Evolutionary conservation across 2,888 invertebrate genomes (phyloP).

Genomic region (Enchytraeus crypticus): DNA sequence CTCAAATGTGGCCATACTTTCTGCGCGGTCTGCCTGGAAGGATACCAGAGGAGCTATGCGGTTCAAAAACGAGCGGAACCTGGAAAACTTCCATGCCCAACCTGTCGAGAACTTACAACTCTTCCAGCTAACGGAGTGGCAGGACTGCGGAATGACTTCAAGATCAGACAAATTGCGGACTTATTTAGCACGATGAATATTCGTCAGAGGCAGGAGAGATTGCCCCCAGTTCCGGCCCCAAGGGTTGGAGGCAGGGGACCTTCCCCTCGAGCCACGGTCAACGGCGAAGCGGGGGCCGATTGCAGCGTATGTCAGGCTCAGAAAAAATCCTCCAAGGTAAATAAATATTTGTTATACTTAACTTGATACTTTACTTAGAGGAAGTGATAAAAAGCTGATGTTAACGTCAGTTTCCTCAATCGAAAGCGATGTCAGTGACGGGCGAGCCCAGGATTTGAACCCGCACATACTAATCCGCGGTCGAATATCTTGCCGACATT

Average conservation of each 20-base stretch:
- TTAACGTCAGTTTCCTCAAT: too few relatives aligned
- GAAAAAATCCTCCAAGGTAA: constrained; percentile 16
- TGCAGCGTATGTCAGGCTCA: constrained; percentile 25
- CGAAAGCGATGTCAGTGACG: too few relatives aligned
- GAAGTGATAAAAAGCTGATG: too few relatives aligned
- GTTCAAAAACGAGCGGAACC: constrained; percentile 22
- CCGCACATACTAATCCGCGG: too few relatives aligned
- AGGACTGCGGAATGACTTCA: constrained; percentile 29
- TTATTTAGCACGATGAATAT: constrained; percentile 20
- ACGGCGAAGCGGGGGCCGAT: background rate
- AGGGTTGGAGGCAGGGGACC: background rate
- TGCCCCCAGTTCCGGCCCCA: background rate
- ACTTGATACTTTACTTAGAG: too few relatives aligned
- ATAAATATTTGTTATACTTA: too few relatives aligned
- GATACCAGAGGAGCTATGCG: constrained; percentile 20
- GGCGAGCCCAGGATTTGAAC: too few relatives aligned
- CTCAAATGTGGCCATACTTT: constrained; percentile 30
- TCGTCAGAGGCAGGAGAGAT: background rate
- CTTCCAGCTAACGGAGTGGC: constrained; percentile 24
- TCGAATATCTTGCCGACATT: too few relatives aligned
- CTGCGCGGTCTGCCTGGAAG: constrained; percentile 26
- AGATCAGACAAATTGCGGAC: constrained; percentile 29
- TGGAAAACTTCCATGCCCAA: constrained; percentile 29
- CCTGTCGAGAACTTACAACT: constrained; percentile 28
- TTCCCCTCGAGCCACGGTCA: background rate